Base-by-base conservation (phyloP, 2,888 invertebrate genomes). In the Macrophya annulata region DNA sequence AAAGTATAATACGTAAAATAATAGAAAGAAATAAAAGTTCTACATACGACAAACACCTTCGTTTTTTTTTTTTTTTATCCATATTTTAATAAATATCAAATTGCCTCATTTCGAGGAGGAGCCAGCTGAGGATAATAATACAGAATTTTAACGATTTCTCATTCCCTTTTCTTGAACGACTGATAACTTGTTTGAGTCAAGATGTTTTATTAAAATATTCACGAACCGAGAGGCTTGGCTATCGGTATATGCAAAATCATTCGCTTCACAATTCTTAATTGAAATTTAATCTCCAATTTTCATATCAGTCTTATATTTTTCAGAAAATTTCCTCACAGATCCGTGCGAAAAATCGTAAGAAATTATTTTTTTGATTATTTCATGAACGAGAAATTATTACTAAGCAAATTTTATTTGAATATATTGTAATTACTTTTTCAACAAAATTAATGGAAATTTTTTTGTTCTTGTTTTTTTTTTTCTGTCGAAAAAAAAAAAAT, bases 221-320 rank as follows among this genome's bases (percentile, higher is more conserved):
- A 45, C 45, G 76, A 48, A 48, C 76, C 45, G n/a, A n/a, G 40
- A 55, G 62, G 12, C 62, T 62, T n/a, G 40, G 71, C 6, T 55
- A 62, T 62, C n/a, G 55, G 37, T 71, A 71, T 71, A 48, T 48
- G 25, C 25, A n/a, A 76, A 76, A 76, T 48, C 48, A 76, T 76
- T 48, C 25, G 21, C 21, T 48, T 48, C 48, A 25, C 45, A 40
- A 12, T 9, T 15, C n/a, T 15, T 45, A 25, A 76, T 76, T 76
- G n/a, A 48, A 45, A 76, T 76, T 43, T 76, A 71, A 76, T 48
- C 25, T 76, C 25, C 25, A 21, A 76, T 76, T 48, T 12, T 76
- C n/a, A 31, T 48, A 40, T 71, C 71, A 62, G 15, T 40, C n/a
- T 40, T 40, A 17, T 71, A 71, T 40, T 71, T 40, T 71, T 71